Base-by-base conservation (phyloP, 2,113 vertebrate species). In the Romanogobio albipinnatus region DNA sequence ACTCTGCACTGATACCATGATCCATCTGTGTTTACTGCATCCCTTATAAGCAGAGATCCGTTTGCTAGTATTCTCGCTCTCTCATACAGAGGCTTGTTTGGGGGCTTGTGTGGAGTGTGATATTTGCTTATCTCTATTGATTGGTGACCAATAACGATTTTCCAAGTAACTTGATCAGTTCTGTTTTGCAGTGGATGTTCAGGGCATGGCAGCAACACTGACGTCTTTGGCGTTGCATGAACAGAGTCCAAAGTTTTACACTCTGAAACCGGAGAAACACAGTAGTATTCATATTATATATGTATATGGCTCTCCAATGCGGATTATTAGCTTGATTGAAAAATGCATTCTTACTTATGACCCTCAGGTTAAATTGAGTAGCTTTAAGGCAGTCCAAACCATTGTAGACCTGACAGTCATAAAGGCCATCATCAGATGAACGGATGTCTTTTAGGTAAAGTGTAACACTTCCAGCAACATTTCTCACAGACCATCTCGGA, bases 401-500 rank as follows among this genome's bases (percentile, higher is more conserved):
- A 0, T 17, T 79, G 56, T 61, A 43, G 5, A 79, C 76, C n/a
- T 79, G 6, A 62, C 76, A 79, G 1, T 45, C 56, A 61, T 78
- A 78, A 24, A 9, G 7, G 0, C 56, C 76, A 5, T 3, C 3
- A 79, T 79, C 76, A 0, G n/a, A 2, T 45, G 0, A 17, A 1
- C 2, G 9, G 7, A 79, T 45, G 11, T 79, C 13, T 79, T 62
- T 43, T 22, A 79, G 36, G 17, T 45, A 0, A 62, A 79, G 56
- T 24, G 22, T 61, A 9, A 79, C 56, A 45, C 26, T 43, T 26
- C 13, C 56, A 79, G 13, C 7, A 10, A 62, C 22, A 9, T n/a
- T 79, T 15, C 22, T 79, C 22, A 79, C 56, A 62, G 76, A 79
- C 76, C 76, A 79, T 45, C 58, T 79, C 22, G 26, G 58, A 24